phyloP scores from a whole-genome alignment of 2,888 invertebrate species.

The Leptothorax acervorum region DNA sequence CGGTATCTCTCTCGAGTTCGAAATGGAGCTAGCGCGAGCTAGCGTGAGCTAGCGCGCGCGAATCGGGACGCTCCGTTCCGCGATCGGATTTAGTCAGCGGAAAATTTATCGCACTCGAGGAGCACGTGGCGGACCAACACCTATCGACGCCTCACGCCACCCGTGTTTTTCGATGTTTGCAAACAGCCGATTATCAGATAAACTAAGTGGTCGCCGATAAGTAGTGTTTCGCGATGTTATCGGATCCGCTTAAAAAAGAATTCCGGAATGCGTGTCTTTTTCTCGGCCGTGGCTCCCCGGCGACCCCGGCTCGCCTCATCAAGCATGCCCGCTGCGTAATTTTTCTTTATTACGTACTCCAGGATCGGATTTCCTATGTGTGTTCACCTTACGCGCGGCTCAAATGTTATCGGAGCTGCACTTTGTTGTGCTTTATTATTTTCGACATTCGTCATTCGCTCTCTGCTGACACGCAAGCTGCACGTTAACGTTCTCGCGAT shows the following conservation, averaged over 20 bases:
- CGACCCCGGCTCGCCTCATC: background rate
- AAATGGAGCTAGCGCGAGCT: background rate
- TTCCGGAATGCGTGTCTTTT: background rate
- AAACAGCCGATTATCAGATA: conserved; percentile 54
- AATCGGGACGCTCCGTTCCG: conserved; percentile 6
- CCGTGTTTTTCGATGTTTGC: conserved; percentile 43
- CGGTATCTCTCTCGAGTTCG: background rate
- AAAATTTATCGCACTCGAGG: conserved; percentile 47
- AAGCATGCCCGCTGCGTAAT: background rate
- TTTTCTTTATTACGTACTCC: background rate
- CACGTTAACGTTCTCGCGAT: background rate
- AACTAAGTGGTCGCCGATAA: background rate
- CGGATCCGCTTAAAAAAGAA: background rate
- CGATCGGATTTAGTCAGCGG: conserved; percentile 10
- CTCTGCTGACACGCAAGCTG: background rate
- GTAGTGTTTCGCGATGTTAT: background rate
- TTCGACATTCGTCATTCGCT: conserved; percentile 16
- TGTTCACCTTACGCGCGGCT: conserved; percentile 9
- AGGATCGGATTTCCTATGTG: background rate
- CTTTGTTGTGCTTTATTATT: conserved; percentile 22
- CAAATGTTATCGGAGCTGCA: conserved; percentile 8
- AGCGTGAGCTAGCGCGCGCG: background rate
- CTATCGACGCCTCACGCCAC: background rate
- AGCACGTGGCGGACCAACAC: background rate
- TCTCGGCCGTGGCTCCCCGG: no score